Evolutionary conservation across 2,888 invertebrate genomes (phyloP).

Genomic region (Rhodophaea formosa): DNA sequence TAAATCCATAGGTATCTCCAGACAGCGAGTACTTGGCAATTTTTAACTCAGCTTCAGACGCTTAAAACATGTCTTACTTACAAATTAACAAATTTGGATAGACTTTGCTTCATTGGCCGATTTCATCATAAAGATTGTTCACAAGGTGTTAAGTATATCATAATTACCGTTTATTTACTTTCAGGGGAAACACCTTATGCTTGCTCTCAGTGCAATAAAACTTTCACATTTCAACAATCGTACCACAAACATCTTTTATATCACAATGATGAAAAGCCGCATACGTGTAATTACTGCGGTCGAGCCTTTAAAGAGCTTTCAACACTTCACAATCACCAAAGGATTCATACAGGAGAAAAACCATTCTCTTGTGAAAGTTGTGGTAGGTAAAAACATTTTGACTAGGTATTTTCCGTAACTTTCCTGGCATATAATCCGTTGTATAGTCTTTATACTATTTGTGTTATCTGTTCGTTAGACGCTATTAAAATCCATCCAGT

Average conservation of each 20-base stretch:
- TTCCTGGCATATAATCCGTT: background rate
- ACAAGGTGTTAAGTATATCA: background rate
- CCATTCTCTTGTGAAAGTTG: conserved; percentile 94
- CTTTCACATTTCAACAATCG: conserved; percentile 94
- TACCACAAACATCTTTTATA: conserved; percentile 94
- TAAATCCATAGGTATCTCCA: conserved; percentile 17
- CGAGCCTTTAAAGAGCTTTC: conserved; percentile 93
- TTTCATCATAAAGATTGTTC: background rate
- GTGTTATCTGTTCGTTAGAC: too few relatives aligned
- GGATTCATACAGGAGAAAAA: conserved; percentile 92
- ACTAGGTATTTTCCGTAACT: background rate
- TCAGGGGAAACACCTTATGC: conserved; percentile 93
- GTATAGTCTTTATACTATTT: too few relatives aligned
- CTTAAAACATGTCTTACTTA: conserved; percentile 12
- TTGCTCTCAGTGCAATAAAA: conserved; percentile 90
- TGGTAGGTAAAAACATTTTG: conserved; percentile 75
- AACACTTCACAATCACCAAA: conserved; percentile 91
- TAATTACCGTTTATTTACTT: conserved; percentile 33
- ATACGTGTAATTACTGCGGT: conserved; percentile 88
- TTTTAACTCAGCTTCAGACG: conserved; percentile 13
- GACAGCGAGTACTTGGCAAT: conserved; percentile 13
- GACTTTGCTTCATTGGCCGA: background rate
- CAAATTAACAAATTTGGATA: conserved; percentile 1
- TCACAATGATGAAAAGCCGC: conserved; percentile 92
- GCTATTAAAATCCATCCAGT: too few relatives aligned